Conservation (phyloP, 2,797 vertebrate genomes). For the Leptodactylus fallax region DNA sequence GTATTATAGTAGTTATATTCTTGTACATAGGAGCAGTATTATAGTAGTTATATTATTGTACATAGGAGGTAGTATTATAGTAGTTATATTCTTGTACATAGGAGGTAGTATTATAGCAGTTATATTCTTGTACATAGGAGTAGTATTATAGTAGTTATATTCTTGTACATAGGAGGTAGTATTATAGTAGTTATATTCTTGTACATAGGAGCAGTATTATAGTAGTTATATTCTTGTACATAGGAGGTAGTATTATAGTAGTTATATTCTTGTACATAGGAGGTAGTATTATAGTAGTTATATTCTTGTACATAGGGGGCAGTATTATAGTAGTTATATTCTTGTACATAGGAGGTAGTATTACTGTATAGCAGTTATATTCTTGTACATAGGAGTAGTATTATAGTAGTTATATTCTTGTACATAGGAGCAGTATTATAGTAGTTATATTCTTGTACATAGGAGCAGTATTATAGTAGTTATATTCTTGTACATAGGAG, state of each 20-base stretch:
- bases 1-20: background rate
- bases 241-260: background rate
- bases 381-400: background rate
- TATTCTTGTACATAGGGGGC: background rate
- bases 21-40: background rate
- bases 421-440: background rate
- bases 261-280: background rate
- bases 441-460: constrained; percentile 3
- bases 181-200: background rate
- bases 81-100: background rate
- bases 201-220: background rate
- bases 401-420: constrained; percentile 5
- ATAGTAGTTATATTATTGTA: constrained; percentile 11
- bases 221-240: constrained; percentile 6
- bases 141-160: too few species aligned
- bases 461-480: background rate
- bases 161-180: too few species aligned
- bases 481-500: constrained; percentile 5
- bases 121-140: background rate
- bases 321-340: constrained; percentile 10
- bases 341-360: background rate
- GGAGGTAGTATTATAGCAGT: constrained; percentile 2
- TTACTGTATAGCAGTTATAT: constrained; percentile 10
- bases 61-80: background rate
- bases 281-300: constrained; percentile 15